These are phyloP conservation scores for Miltochrista miniata DNA, from an alignment of 2,888 invertebrate species.

Conservation along the genomic window DNA sequence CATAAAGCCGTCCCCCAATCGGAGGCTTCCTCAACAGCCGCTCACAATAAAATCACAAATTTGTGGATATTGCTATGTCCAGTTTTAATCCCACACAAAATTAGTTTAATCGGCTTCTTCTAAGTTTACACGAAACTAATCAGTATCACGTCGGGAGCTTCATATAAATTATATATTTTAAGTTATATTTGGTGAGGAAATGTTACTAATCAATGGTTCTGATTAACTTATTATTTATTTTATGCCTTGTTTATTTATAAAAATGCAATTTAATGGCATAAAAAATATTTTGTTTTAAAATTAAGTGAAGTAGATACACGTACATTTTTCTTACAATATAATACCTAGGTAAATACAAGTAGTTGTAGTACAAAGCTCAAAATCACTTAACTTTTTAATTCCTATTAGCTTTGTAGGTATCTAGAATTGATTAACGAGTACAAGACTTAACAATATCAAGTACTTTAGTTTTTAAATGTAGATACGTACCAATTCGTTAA, in stretches of 20 bases:
- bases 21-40: slow-evolving; percentile 71
- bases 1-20: slow-evolving; percentile 48
- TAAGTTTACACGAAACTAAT: slow-evolving; percentile 62
- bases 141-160: slow-evolving; percentile 58
- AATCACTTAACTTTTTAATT: no score
- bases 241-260: background rate
- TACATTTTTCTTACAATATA: no score
- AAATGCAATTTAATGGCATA: background rate
- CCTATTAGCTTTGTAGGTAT: no score
- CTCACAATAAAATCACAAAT: slow-evolving; percentile 66
- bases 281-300: no score
- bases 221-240: background rate
- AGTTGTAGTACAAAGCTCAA: no score
- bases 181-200: slow-evolving; percentile 27
- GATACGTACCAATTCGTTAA: no score
- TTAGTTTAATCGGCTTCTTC: slow-evolving; percentile 61
- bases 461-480: no score
- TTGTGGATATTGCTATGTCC: slow-evolving; percentile 62
- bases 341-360: no score
- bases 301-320: no score
- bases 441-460: no score
- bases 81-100: slow-evolving; percentile 66
- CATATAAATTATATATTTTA: slow-evolving; percentile 57
- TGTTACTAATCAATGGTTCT: background rate
- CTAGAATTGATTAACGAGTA: no score